Evolutionary conservation across 2,113 vertebrate species (phyloP).

Genomic region (Lamprologus speciosus): DNA sequence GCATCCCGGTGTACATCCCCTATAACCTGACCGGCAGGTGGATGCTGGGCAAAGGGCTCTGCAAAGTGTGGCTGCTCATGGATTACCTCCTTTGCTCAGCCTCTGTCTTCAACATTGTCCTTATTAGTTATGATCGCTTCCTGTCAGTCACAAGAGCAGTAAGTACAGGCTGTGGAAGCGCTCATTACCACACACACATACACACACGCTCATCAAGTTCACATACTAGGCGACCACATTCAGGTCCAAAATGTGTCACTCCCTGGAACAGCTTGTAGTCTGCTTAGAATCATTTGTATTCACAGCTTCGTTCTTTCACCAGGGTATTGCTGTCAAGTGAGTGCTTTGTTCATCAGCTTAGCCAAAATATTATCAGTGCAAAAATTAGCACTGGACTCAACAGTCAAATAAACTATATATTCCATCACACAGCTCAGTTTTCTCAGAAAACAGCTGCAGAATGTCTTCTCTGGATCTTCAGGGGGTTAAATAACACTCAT

Average conservation of each 20-base stretch:
- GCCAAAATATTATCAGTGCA: background rate
- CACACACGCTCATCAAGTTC: background rate
- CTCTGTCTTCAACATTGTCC: conserved; percentile 87
- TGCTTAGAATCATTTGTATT: background rate
- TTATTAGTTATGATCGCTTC: conserved; percentile 91
- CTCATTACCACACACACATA: background rate
- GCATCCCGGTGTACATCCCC: conserved; percentile 84
- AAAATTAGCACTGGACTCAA: background rate
- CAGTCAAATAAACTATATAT: background rate
- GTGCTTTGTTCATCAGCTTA: background rate
- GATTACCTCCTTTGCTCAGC: conserved; percentile 85
- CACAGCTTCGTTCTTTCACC: background rate
- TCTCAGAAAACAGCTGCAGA: background rate
- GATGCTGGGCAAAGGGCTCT: conserved; percentile 75
- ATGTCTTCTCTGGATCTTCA: background rate
- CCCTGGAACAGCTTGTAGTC: background rate
- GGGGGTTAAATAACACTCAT: background rate
- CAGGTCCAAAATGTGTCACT: background rate
- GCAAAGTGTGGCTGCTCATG: conserved; percentile 79
- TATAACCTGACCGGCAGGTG: conserved; percentile 72
- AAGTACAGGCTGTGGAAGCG: conserved; percentile 59
- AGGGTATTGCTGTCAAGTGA: background rate
- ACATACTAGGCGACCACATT: background rate
- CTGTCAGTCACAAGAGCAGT: conserved; percentile 87
- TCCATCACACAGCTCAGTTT: background rate